Evolutionary conservation across 1,140 invertebrate species (phyloP), one percentile per base, ranked within the genome.

Genomic region (Diabrotica undecimpunctata): DNA sequence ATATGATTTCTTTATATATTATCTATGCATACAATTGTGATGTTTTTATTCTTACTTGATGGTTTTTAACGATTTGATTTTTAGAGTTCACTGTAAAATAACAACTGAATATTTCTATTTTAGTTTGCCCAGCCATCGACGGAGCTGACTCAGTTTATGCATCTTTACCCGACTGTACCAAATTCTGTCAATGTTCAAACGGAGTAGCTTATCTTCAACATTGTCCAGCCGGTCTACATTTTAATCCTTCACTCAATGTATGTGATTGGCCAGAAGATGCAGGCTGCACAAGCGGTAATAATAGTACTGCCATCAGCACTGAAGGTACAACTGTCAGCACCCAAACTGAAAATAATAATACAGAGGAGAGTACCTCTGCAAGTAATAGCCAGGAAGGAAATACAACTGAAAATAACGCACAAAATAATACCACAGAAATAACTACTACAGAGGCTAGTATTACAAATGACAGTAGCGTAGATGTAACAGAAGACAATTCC

Each of bases 121-220:
- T 39, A 59, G 54, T 46, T 61, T 67, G 66, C 11, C 54, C 66
- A 4, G 25, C 41, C 10, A 36, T 52, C 10, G 66, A 67, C 52
- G 67, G 60, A 37, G 73, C 69, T 36, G 62, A 71, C 5, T 73
- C 74, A 46, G 79, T 80, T 70, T 75, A 84, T 2, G 67, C 84
- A 12, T 70, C 77, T 0, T 78, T 86, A 64, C 62, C 70, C 4
- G 79, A 84, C 64, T 88, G 86, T 66, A 70, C 74, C 4, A 81
- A 77, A 59, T 88, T 84, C 70, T 87, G 83, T 70, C 78, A 81
- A 38, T 88, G 87, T 65, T 76, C 79, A 0, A 77, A 74, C 7
- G 83, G 83, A 2, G 56, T 70, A 12, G 75, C 82, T 1, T 75
- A 82, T 36, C 69, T 78, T 6, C 72, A 77, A 41, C 58, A 62